Base-by-base conservation (phyloP, 1,140 invertebrate species). In the Drosophila tropicalis region DNA sequence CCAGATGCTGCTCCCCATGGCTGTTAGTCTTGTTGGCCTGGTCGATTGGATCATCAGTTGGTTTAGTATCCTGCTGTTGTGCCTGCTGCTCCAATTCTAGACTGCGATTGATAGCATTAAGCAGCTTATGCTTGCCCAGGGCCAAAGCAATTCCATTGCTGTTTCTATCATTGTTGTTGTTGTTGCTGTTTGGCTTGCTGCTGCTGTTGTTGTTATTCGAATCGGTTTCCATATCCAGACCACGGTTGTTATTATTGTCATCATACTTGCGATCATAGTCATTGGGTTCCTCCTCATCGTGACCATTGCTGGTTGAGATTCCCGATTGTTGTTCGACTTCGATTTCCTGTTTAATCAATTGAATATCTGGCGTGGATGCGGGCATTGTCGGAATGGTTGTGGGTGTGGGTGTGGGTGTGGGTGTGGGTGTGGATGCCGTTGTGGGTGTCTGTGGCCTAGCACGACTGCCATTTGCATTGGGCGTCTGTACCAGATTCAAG, bases 191-290 rank as follows among this genome's bases (percentile, higher is more conserved):
- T 10, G 67, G 79, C 58, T 70, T 77, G 68, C 60, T 67, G 51
- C 76, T 79, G 83, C 76, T 90, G 67, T 90, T 91, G 81, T 91
- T 91, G 72, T 90, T 91, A 62, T 91, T 91, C 54, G 81, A 81
- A 40, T 91, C 81, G 36, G 72, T 91, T 63, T 91, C 82, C 73
- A 83, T 76, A 55, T 90, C 73, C 67, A 76, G 10, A 62, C 77
- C 74, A 64, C 75, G 76, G 19, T 86, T 86, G 41, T 91, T 85
- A 57, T 91, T 91, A 57, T 91, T 91, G 67, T 91, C 82, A 13
- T 91, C 90, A 54, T 90, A 90, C 60, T 90, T 89, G 17, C 72
- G 76, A 47, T 87, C 78, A 25, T 76, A 82, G 25, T 57, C 66
- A 6, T 69, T 47, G 34, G 76, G 47, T 25, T 89, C 78, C 56